Percentiles rank a stretch among this genome's conserved stretches.
phyloP scores from a whole-genome alignment of 2,888 invertebrate genomes.

The Brenthis hecate region DNA sequence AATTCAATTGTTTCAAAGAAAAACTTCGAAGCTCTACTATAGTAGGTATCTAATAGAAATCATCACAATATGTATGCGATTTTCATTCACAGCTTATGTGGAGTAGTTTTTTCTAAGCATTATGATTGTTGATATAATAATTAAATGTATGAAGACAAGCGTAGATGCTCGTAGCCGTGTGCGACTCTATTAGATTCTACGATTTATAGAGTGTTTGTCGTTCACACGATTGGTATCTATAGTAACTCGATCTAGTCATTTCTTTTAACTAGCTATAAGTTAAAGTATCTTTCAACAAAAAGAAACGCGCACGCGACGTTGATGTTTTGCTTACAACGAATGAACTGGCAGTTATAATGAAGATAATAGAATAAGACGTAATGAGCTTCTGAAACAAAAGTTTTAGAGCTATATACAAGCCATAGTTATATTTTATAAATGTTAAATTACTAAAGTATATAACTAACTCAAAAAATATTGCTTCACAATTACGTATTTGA shows the following conservation, averaged over 20 bases:
- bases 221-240: constrained; percentile 41
- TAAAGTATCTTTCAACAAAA: constrained; percentile 32
- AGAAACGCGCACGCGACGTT: constrained; percentile 37
- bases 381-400: not conserved
- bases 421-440: no score
- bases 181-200: constrained; percentile 29
- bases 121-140: constrained; percentile 28
- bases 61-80: constrained; percentile 10
- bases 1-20: not conserved
- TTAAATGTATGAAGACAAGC: constrained; percentile 27
- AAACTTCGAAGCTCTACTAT: not conserved
- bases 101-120: constrained; percentile 15
- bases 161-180: constrained; percentile 23
- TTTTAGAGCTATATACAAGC: not conserved
- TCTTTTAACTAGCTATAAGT: constrained; percentile 34
- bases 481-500: no score
- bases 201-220: constrained; percentile 35
- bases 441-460: no score
- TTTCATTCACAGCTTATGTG: constrained; percentile 14
- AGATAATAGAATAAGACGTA: not conserved
- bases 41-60: constrained; percentile 7
- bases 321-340: constrained; percentile 1
- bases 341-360: not conserved
- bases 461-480: no score
- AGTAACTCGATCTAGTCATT: constrained; percentile 39